phyloP scores from a whole-genome alignment of 2,888 invertebrate species.

The Apodemia duryi region DNA sequence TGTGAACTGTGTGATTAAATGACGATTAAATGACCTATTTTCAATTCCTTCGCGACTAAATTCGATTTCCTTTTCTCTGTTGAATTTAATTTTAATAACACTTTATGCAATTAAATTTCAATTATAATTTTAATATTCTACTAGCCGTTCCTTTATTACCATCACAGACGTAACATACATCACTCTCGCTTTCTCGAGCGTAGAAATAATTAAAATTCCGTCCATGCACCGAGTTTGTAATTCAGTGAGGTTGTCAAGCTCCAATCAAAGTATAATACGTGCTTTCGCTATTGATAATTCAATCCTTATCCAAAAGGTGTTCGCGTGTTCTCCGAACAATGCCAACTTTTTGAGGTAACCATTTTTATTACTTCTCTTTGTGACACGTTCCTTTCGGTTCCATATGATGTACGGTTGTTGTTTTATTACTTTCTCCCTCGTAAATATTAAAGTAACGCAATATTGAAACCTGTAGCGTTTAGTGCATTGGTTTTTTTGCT shows the following conservation, averaged over 20 bases:
- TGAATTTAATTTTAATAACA: no score
- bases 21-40: no score
- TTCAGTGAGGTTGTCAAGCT: slow-evolving; percentile 35
- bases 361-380: slow-evolving; percentile 21
- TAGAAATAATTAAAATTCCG: slow-evolving; percentile 46
- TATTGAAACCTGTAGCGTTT: slow-evolving; percentile 17
- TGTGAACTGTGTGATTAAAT: no score
- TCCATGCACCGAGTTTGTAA: slow-evolving; percentile 36
- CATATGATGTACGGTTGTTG: slow-evolving; percentile 19
- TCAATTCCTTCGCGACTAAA: no score
- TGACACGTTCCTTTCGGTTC: slow-evolving; percentile 19
- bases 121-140: background rate
- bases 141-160: slow-evolving; percentile 5
- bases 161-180: slow-evolving; percentile 23
- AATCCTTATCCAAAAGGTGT: slow-evolving; percentile 32
- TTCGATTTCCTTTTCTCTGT: no score
- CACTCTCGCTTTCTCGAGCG: slow-evolving; percentile 51
- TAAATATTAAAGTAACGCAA: slow-evolving; percentile 21
- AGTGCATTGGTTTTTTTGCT: background rate
- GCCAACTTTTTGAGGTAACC: slow-evolving; percentile 18
- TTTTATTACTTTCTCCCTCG: slow-evolving; percentile 22
- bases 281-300: slow-evolving; percentile 38
- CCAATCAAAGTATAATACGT: slow-evolving; percentile 32
- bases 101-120: background rate
- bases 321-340: slow-evolving; percentile 20